phyloP scores from a whole-genome alignment of 1,140 invertebrate species.

The Pogonomyrmex californicus region DNA sequence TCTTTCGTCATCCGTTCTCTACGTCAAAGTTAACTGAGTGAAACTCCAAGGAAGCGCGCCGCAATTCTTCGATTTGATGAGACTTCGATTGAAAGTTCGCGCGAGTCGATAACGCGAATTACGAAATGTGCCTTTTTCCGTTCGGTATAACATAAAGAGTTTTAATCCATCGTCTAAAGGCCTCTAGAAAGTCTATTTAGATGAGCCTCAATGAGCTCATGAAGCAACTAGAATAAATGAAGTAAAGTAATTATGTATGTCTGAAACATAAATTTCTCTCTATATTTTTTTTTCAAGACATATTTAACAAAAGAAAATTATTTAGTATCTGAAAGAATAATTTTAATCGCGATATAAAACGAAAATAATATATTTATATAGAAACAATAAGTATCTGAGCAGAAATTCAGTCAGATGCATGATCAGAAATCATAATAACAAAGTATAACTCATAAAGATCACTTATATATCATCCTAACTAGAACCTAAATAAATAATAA shows the following conservation, averaged over 20 bases:
- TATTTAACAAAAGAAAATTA: conserved; percentile 3
- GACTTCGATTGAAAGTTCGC: conserved; percentile 25
- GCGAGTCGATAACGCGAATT: neutral
- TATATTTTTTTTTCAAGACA: neutral
- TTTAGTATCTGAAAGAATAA: neutral
- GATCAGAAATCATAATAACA: no score
- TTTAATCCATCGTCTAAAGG: neutral
- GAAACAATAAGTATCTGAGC: neutral
- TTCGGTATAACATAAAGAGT: neutral
- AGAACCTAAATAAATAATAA: neutral
- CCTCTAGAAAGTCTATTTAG: neutral
- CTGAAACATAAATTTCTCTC: neutral
- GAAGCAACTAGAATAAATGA: conserved; percentile 1
- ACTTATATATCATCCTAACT: no score
- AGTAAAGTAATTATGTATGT: conserved; percentile 1
- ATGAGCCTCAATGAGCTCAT: neutral
- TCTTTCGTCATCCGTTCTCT: neutral
- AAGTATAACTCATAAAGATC: no score
- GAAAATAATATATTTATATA: neutral
- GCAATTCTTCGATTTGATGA: conserved; percentile 15
- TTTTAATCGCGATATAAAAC: neutral
- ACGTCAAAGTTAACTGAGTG: conserved; percentile 21
- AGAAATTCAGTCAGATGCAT: no score
- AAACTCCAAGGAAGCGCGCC: neutral
- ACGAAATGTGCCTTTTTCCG: neutral